Evolutionary conservation across 2,888 invertebrate species (phyloP).

Genomic region (Bursaphelenchus okinawaensis): DNA sequence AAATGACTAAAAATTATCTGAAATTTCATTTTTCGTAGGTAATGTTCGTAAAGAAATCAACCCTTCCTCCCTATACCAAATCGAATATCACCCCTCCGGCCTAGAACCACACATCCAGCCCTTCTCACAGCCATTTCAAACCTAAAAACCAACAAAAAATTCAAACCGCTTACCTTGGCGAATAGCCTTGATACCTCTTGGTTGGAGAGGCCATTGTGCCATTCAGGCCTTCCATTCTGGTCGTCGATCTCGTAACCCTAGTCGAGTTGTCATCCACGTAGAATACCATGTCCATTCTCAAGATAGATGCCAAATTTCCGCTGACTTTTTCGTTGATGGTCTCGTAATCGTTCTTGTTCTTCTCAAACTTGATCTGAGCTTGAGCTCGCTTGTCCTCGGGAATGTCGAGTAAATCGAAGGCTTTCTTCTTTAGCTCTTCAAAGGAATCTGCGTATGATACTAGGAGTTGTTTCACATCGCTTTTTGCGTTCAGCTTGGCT

Average conservation of each 20-base stretch:
- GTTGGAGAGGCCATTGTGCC: not conserved
- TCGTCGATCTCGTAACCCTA: not conserved
- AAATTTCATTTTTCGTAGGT: too few relatives aligned
- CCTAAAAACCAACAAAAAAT: too few relatives aligned
- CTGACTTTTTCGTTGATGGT: slow-evolving; percentile 16
- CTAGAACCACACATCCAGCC: too few relatives aligned
- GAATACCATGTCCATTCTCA: slow-evolving; percentile 17
- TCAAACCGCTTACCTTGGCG: slow-evolving; percentile 3
- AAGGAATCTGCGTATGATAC: slow-evolving; percentile 26
- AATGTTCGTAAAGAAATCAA: too few relatives aligned
- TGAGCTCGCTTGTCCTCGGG: slow-evolving; percentile 12
- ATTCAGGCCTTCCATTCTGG: not conserved
- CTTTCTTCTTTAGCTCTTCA: slow-evolving; percentile 23
- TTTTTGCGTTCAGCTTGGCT: slow-evolving; percentile 10
- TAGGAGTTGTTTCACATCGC: slow-evolving; percentile 20
- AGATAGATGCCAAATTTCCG: slow-evolving; percentile 8
- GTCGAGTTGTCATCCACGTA: slow-evolving; percentile 23
- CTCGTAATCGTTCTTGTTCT: slow-evolving; percentile 20
- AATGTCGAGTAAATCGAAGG: slow-evolving; percentile 17
- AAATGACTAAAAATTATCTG: too few relatives aligned
- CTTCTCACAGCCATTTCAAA: too few relatives aligned
- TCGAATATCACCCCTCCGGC: too few relatives aligned
- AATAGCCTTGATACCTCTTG: not conserved
- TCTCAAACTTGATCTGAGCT: slow-evolving; percentile 23
- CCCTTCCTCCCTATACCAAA: too few relatives aligned